A percentile compares a stretch with the other conserved stretches of the same genome.
These are phyloP conservation scores for Anoplius nigerrimus DNA, from an alignment of 2,888 invertebrate species.

Conservation along the genomic window DNA sequence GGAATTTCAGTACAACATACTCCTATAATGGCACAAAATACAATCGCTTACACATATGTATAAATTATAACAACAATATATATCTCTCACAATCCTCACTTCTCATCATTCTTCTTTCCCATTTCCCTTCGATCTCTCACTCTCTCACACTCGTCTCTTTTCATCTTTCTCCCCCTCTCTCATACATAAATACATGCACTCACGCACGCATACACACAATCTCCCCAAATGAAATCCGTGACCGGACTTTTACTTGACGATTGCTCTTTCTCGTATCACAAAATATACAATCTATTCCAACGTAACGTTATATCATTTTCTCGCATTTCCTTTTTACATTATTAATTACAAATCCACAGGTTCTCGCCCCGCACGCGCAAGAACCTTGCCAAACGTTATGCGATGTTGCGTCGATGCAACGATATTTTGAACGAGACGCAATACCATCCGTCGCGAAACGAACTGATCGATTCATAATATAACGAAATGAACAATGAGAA, in stretches of 20 bases:
- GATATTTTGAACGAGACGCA: constrained; percentile 4
- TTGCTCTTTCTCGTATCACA: constrained; percentile 64
- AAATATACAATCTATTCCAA: constrained; percentile 69
- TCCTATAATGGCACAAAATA: constrained; percentile 63
- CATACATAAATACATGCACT: constrained; percentile 18
- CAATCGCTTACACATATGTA: constrained; percentile 54
- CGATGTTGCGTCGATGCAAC: not conserved
- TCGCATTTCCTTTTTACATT: constrained; percentile 46
- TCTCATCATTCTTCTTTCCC: constrained; percentile 15
- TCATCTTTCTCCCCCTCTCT: constrained; percentile 41
- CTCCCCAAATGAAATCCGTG: not conserved
- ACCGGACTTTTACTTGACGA: not conserved
- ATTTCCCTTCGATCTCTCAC: constrained; percentile 17
- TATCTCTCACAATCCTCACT: constrained; percentile 24
- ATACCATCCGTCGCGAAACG: constrained; percentile 10
- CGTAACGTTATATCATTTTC: constrained; percentile 55
- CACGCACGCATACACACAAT: constrained; percentile 8
- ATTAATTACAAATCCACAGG: constrained; percentile 47
- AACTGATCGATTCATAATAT: constrained; percentile 11
- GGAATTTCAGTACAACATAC: constrained; percentile 48
- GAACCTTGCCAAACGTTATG: constrained; percentile 10
- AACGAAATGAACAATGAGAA: constrained; percentile 1
- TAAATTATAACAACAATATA: constrained; percentile 61
- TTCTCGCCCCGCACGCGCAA: constrained; percentile 11
- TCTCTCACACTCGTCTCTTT: constrained; percentile 17